These are phyloP conservation scores for Pangasianodon hypophthalmus DNA, from an alignment of 2,113 vertebrate species.

Conservation along the genomic window DNA sequence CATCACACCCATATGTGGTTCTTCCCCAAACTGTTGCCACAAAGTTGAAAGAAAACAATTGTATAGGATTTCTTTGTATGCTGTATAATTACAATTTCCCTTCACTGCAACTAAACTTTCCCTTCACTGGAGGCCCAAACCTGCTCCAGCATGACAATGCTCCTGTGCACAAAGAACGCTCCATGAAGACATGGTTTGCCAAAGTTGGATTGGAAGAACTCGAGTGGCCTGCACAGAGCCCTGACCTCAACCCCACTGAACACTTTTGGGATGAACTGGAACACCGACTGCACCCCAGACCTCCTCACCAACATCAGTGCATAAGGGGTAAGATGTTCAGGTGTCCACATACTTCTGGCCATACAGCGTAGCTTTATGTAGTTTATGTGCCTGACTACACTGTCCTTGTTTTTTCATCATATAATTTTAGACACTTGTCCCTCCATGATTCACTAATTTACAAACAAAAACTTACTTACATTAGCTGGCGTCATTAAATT, in stretches of 20 bases:
- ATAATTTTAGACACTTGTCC: too few relatives aligned
- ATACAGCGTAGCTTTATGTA: too few relatives aligned
- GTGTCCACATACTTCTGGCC: too few relatives aligned
- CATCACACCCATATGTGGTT: background rate
- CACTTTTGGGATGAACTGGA: too few relatives aligned
- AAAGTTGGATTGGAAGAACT: too few relatives aligned
- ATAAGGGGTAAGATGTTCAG: too few relatives aligned
- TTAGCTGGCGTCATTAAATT: background rate
- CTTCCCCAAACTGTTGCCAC: too few relatives aligned
- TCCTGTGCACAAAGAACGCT: too few relatives aligned
- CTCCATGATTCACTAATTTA: background rate
- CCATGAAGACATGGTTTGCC: background rate
- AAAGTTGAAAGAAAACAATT: background rate
- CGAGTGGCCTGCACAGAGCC: too few relatives aligned
- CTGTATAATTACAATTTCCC: background rate
- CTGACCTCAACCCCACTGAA: too few relatives aligned
- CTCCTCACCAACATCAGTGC: too few relatives aligned
- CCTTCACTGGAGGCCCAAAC: background rate
- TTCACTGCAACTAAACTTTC: background rate
- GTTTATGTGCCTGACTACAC: background rate
- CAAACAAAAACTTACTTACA: background rate
- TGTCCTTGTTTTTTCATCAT: background rate
- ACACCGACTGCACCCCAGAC: too few relatives aligned
- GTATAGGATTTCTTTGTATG: background rate
- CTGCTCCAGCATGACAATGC: background rate